phyloP scores from a whole-genome alignment of 1,140 invertebrate genomes.

The Babylonia areolata region DNA sequence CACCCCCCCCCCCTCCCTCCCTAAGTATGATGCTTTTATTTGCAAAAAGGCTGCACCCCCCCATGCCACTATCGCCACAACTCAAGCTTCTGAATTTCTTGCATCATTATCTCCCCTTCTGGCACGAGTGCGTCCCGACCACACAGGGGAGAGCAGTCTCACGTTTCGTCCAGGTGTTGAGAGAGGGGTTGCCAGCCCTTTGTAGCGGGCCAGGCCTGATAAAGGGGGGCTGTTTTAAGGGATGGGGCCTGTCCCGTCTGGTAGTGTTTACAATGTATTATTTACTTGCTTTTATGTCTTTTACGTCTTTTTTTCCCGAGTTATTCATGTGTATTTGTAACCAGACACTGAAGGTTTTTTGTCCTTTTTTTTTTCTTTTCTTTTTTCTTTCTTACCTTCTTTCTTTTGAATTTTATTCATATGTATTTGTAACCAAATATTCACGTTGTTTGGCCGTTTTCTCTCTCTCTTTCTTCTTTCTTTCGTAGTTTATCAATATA shows the following conservation, averaged over 20 bases:
- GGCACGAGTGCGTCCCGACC: neutral
- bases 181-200: neutral
- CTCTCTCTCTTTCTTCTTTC: no score
- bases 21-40: neutral
- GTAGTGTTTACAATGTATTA: neutral
- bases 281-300: neutral
- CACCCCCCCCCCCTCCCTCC: no score
- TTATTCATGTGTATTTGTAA: neutral
- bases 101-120: neutral
- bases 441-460: no score
- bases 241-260: neutral
- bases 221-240: neutral
- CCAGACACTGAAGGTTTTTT: no score
- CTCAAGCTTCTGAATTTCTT: neutral
- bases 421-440: no score
- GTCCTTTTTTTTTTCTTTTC: no score
- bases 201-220: neutral
- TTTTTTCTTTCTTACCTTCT: no score
- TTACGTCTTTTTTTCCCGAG: neutral
- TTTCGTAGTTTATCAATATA: no score
- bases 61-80: neutral
- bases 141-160: neutral
- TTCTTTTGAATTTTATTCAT: no score
- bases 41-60: neutral
- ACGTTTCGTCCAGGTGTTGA: neutral